Percentiles rank a stretch among this genome's conserved stretches.
Evolutionary conservation across 2,888 invertebrate species (phyloP).

Genomic region (Agonum fuliginosum): DNA sequence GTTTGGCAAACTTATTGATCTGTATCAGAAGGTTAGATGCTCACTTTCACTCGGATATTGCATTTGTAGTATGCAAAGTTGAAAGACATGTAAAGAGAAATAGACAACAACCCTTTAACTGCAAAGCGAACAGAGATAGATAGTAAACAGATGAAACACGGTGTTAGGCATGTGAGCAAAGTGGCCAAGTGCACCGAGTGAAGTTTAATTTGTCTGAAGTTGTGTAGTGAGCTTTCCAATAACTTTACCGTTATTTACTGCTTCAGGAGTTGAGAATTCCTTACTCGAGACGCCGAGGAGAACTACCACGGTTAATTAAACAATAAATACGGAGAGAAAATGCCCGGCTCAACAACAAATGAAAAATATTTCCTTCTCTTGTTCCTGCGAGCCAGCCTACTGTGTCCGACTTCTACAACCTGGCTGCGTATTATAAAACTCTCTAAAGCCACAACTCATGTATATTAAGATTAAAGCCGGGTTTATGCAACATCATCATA

Average conservation of each 20-base stretch:
- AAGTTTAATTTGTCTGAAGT: conserved; percentile 57
- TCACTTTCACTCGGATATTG: background rate
- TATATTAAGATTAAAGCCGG: no score
- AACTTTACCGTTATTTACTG: conserved; percentile 56
- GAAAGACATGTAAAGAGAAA: conserved; percentile 5
- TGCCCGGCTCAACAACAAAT: conserved; percentile 48
- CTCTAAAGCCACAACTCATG: background rate
- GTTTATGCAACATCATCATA: no score
- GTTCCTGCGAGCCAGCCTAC: background rate
- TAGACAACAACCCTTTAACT: conserved; percentile 1
- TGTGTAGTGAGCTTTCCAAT: conserved; percentile 57
- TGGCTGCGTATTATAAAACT: background rate
- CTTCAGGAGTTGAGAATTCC: conserved; percentile 52
- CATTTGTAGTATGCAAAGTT: background rate
- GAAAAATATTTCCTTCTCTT: conserved; percentile 42
- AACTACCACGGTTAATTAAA: conserved; percentile 52
- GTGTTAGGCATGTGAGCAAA: conserved; percentile 40
- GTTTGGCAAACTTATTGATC: no score
- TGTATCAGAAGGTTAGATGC: no score
- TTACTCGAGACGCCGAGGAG: conserved; percentile 17
- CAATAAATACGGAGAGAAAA: conserved; percentile 54
- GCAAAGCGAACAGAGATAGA: background rate
- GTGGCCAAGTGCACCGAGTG: conserved; percentile 33
- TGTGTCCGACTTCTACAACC: background rate
- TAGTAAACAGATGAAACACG: conserved; percentile 12